Base-by-base conservation (phyloP, 2,888 invertebrate species). In the Tenthredo scrophulariae region DNA sequence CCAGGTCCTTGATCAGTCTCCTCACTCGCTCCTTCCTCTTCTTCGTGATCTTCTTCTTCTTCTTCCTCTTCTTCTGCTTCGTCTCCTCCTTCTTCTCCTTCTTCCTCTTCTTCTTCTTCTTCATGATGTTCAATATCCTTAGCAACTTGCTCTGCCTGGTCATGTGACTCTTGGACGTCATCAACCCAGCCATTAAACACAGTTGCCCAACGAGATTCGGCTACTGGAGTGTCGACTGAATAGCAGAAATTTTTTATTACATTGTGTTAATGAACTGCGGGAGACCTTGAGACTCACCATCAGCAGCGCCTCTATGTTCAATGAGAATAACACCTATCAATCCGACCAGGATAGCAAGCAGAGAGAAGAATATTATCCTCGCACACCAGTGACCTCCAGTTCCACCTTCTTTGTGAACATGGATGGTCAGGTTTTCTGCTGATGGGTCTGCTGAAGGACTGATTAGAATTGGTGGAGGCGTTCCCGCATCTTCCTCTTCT, bases 331-430 rank as follows among this genome's bases (percentile, higher is more conserved):
- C 93, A 85, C 97, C 97, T 91, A 97, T 95, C 85, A 97, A 95
- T 75, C 96, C 96, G 86, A 96, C 93, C 50, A 98, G 94, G 84
- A 96, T 95, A 79, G 96, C 96, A 88, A 97, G 94, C 40, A 98
- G 93, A 1, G 96, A 94, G 91, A 97, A 97, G 93, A 98, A 98
- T 89, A 97, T 95, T 85, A 97, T 94, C 94, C 97, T 97, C 54
- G 97, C 97, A 93, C 97, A 97, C 95, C 97, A 96, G 91, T 97
- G 97, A 50, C 97, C 97, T 70, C 97, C 97, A 22, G 97, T 97
- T 72, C 96, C 96, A 89, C 95, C 96, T 67, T 97, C 97, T 88
- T 96, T 96, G 80, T 97, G 95, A 37, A 97, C 95, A 92, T 97
- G 97, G 91, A 97, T 96, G 89, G 96, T 96, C 86, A 96, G 95